Base-by-base conservation (phyloP, 2,888 invertebrate species). In the Xylota sylvarum region DNA sequence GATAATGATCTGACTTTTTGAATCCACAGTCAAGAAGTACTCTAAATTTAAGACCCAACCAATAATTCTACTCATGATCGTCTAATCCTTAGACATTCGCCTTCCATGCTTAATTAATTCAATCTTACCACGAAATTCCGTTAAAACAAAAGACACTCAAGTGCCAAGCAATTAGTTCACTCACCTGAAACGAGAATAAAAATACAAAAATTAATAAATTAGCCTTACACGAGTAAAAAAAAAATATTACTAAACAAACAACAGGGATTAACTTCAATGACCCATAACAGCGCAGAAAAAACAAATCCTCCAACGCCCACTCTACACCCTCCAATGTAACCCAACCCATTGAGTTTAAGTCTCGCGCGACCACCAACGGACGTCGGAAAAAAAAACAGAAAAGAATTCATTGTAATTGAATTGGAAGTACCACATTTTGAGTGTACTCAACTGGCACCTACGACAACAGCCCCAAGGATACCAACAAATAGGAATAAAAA, bases 401-500 rank as follows among this genome's bases (percentile, higher is more conserved):
- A n/a, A 19, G 4, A 64, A 67, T 46, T 64, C 74, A 58, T 78
- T 86, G 86, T 86, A 86, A 86, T 86, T 86, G 86, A 86, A 86
- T 86, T 82, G 82, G 60, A 86, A 86, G 82, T 78, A 78, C 64
- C 77, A 77, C 69, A 86, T 86, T 86, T 78, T 72, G 82, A 77
- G 86, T 78, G 86, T 78, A 78, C 86, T 86, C 86, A 86, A 78
- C 86, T 82, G 78, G 86, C 82, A 82, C 86, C 86, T 86, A 62
- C 58, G 50, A 19, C 77, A 64, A 56, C 40, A 27, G 43, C 64
- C 70, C 56, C 32, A 19, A 70, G 77, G 73, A 62, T 35, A 58
- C 43, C 43, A 46, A 30, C 19, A 7, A 32, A 17, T 27, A 30
- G 48, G 32, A 50, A 37, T 0, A 17, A 43, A 17, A 4, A 55